These are phyloP conservation scores for Channa maculata DNA, from an alignment of 2,113 vertebrate genomes.

Conservation along the genomic window DNA sequence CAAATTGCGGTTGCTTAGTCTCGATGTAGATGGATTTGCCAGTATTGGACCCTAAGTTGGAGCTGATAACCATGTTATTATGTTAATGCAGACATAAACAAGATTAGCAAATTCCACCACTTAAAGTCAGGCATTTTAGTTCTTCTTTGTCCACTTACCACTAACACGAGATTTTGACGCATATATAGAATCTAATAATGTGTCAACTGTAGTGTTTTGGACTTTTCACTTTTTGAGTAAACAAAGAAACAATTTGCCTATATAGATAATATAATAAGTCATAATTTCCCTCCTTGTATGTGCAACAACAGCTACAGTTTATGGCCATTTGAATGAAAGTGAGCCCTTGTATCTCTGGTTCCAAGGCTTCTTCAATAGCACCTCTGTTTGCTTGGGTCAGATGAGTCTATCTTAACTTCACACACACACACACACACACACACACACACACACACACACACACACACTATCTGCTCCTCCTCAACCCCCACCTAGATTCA, in stretches of 20 bases:
- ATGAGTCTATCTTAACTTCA: conserved; percentile 73
- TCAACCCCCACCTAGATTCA: conserved; percentile 68
- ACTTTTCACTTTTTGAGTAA: conserved; percentile 6
- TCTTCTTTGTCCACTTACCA: no score
- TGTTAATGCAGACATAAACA: no score
- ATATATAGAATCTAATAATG: conserved; percentile 1
- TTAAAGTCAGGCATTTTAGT: no score
- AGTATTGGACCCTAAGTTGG: neutral
- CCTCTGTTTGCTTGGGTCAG: conserved; percentile 80
- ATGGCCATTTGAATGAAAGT: conserved; percentile 69
- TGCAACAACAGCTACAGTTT: conserved; percentile 58
- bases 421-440: conserved; percentile 12
- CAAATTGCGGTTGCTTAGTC: neutral
- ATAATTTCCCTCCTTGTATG: conserved; percentile 55
- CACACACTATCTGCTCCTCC: neutral
- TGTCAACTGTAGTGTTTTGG: conserved; percentile 20
- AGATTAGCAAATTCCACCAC: no score
- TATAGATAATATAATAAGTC: neutral
- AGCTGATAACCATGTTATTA: neutral
- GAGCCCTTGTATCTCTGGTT: conserved; percentile 71
- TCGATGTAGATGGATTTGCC: neutral
- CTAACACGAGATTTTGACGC: neutral
- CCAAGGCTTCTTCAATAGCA: conserved; percentile 75
- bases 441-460: conserved; percentile 4
- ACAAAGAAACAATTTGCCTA: neutral